Evolutionary conservation across 2,888 invertebrate genomes (phyloP), one percentile per base, ranked within the genome.

Genomic region (Drosophila neutralis): DNA sequence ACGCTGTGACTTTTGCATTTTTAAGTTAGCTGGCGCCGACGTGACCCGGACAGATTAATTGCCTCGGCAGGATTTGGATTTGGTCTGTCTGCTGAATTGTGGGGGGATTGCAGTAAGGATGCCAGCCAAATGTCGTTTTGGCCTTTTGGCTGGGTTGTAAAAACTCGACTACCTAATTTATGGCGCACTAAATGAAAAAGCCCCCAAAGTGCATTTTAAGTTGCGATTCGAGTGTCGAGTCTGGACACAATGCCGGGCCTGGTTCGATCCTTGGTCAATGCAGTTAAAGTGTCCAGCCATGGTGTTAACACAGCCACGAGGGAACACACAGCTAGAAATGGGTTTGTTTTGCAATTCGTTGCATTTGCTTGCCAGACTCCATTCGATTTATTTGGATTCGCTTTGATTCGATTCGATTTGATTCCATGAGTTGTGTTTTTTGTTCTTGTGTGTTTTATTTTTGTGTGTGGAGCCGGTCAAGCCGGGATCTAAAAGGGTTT

Each of bases 131-230:
- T 77, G 73, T 77, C 78, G 57, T 36, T 49, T 69, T 65, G 64
- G 33, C 40, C 63, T 24, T 53, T 66, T 61, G 72, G 64, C 64
- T 42, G 52, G 27, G 64, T 63, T 57, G 65, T 68, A 73, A 75
- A 79, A 83, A 78, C 61, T 69, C 79, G 36, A 64, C 73, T 70
- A 70, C 73, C 77, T 83, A 81, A 83, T 83, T 83, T 83, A 83
- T 83, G 83, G 79, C 53, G 54, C 79, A 83, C 83, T 81, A 83
- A 83, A 83, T 79, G 83, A 83, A 83, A 83, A 83, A 76, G 82
- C 79, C 76, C 83, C 83, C 79, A 81, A 79, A 79, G 83, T 76
- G 81, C 76, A 79, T 83, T 83, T 83, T 73, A 81, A 81, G 83
- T 80, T 82, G 67, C 67, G 78, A 74, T 78, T 76, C 73, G 76